Evolutionary conservation across 2,888 invertebrate genomes (phyloP).

Genomic region (Aproaerema taeniolella): DNA sequence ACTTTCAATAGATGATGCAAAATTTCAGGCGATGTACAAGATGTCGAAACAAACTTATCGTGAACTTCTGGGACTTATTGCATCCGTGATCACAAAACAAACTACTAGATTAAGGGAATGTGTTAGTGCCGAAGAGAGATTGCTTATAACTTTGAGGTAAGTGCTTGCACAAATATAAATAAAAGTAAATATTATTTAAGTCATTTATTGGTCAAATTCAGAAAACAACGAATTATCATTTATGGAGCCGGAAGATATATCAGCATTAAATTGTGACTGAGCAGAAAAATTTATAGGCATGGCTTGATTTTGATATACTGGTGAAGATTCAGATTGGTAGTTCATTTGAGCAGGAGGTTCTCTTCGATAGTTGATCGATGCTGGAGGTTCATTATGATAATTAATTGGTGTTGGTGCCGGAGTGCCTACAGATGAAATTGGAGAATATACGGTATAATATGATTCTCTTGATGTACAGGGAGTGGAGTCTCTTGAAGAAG

Average conservation of each 20-base stretch:
- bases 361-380: constrained; percentile 7
- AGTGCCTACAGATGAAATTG: constrained; percentile 11
- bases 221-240: constrained; percentile 6
- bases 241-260: constrained; percentile 5
- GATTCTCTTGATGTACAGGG: constrained; percentile 7
- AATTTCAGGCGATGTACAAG: neutral
- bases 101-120: constrained; percentile 11
- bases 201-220: constrained; percentile 6
- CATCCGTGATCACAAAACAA: neutral
- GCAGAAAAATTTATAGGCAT: constrained; percentile 9
- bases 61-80: neutral
- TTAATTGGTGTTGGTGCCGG: constrained; percentile 8
- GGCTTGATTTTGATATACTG: constrained; percentile 8
- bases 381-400: constrained; percentile 10
- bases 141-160: constrained; percentile 3
- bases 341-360: constrained; percentile 7
- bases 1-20: constrained; percentile 1
- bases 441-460: constrained; percentile 9
- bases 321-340: constrained; percentile 8
- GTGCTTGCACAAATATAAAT: constrained; percentile 6
- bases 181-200: constrained; percentile 7
- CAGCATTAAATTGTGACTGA: constrained; percentile 7
- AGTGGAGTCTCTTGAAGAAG: constrained; percentile 8
- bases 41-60: neutral
- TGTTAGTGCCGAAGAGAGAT: constrained; percentile 11